Base-by-base conservation (phyloP, 92 coral and sea anemone species). In the Phenganax stokvisi region DNA sequence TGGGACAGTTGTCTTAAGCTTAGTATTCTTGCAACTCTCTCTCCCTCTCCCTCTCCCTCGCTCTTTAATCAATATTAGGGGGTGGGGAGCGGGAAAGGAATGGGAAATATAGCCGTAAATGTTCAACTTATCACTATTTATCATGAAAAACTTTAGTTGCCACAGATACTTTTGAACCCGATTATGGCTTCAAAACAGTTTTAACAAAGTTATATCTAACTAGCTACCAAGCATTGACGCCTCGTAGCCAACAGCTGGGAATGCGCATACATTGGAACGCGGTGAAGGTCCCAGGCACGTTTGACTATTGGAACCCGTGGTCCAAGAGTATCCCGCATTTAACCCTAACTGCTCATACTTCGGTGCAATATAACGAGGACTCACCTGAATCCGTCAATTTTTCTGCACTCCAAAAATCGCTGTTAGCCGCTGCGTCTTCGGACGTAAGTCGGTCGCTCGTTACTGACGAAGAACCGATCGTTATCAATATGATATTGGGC, bases 281-380 rank as follows among this genome's bases (percentile, higher is more conserved):
- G 80, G 89, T 86, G 66, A 66, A 56, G 37, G 72, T 51, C 37
- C 90, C 93, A 12, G 84, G 89, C 44, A 84, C 85, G 60, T 81
- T 88, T 37, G 96, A 96, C 84, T 92, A 85, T 85, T 96, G 99
- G 99, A 96, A 96, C 78, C 99, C 99, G 28, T 96, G 99, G 99
- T 92, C 96, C 82, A 87, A 77, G 80, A 85, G 76, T 30, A 87
- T 96, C 29, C 99, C 99, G 12, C 89, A 76, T 72, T 86, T 96
- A 30, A 96, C 99, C 29, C 87, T 96, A 29, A 86, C 96, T 90
- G 6, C 91, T 84, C 87, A 70, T 90, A 80, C 74, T 74, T 71
- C 81, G 56, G 77, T 83, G 29, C 62, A 76, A 12, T 87, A 90
- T 56, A 54, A 65, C 25, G 84, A 85, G 16, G 76, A 81, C 9